Conservation (phyloP, 1,140 invertebrate species). For the Pseudomyrmex concolor region DNA sequence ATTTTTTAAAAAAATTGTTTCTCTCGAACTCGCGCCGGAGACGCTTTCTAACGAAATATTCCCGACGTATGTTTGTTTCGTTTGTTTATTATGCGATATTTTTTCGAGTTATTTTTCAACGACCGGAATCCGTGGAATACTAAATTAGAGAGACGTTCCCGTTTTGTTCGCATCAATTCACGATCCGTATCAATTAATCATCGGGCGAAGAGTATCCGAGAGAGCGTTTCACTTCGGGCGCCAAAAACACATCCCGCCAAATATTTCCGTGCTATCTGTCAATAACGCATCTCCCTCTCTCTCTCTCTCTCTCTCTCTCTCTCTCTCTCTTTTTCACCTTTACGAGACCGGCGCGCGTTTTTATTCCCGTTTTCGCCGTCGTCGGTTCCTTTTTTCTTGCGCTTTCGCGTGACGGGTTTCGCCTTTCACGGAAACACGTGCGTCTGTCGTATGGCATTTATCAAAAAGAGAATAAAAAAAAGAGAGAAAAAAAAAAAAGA, state of each 20-base stretch:
- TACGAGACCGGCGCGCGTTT: constrained; percentile 41
- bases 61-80: too few relatives aligned
- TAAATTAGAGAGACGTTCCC: background rate
- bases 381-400: constrained; percentile 15
- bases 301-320: too few relatives aligned
- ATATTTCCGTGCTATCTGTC: constrained; percentile 55
- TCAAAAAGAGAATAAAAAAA: constrained; percentile 11
- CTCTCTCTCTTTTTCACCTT: too few relatives aligned
- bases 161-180: background rate
- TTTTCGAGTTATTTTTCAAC: background rate
- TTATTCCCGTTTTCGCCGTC: constrained; percentile 41
- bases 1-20: too few relatives aligned
- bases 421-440: constrained; percentile 51
- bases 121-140: background rate
- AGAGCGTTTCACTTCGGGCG: background rate
- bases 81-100: background rate
- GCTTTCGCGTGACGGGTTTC: constrained; percentile 37
- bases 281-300: constrained; percentile 8
- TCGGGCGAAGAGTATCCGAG: background rate
- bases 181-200: constrained; percentile 21
- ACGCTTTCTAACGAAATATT: too few relatives aligned
- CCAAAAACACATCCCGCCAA: constrained; percentile 22
- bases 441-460: constrained; percentile 39
- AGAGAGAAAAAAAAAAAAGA: constrained; percentile 10
- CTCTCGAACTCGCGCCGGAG: too few relatives aligned